phyloP scores from a whole-genome alignment of 2,888 invertebrate genomes.

The Limnephilus lunatus region DNA sequence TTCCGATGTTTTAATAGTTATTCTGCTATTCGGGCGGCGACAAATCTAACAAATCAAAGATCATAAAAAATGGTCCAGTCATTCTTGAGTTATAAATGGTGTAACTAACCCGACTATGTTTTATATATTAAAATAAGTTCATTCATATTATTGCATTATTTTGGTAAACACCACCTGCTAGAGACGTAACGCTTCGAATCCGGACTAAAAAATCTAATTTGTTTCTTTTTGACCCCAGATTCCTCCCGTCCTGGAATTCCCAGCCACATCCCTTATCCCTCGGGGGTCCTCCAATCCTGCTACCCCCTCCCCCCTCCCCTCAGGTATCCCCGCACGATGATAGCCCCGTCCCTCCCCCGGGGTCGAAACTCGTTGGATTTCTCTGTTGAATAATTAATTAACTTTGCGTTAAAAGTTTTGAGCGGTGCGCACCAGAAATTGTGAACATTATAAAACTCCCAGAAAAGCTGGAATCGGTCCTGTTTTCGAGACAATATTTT shows the following conservation, averaged over 20 bases:
- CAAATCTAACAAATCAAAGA: too few relatives aligned
- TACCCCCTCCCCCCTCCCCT: not conserved
- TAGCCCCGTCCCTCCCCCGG: constrained; percentile 20
- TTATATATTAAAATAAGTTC: too few relatives aligned
- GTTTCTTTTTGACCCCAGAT: not conserved
- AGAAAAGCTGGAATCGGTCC: not conserved
- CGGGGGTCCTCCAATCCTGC: not conserved
- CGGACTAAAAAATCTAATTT: not conserved
- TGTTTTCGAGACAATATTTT: not conserved
- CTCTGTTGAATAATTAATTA: constrained; percentile 48
- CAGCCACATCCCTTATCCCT: not conserved
- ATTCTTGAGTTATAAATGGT: too few relatives aligned
- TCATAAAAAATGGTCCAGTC: too few relatives aligned
- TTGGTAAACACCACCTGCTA: not conserved
- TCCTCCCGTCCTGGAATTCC: not conserved
- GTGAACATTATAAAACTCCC: not conserved
- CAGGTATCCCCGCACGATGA: constrained; percentile 31
- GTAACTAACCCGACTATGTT: too few relatives aligned
- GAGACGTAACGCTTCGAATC: not conserved
- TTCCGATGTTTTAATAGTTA: too few relatives aligned
- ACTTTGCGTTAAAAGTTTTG: constrained; percentile 11
- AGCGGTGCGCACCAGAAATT: not conserved
- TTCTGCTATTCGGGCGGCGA: too few relatives aligned
- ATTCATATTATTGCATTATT: not conserved
- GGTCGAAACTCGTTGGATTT: constrained; percentile 40